These are phyloP conservation scores for Cetonia aurata DNA, from an alignment of 2,888 invertebrate species.

Conservation along the genomic window DNA sequence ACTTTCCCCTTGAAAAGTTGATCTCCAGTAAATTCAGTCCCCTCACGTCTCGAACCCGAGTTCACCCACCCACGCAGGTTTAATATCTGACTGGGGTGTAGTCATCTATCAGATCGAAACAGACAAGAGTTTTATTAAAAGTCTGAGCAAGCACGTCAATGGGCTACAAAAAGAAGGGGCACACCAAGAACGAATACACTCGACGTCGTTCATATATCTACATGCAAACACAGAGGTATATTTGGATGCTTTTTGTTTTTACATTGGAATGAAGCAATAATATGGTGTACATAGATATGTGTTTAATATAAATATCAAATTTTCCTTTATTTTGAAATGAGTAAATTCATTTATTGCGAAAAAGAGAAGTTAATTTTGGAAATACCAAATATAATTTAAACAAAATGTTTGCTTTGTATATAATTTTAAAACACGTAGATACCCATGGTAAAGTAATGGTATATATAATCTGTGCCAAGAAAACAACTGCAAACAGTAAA, in stretches of 20 bases:
- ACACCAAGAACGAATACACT: conserved; percentile 38
- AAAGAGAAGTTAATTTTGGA: too few relatives aligned
- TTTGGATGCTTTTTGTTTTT: background rate
- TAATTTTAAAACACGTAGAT: too few relatives aligned
- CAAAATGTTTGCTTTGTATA: too few relatives aligned
- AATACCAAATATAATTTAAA: too few relatives aligned
- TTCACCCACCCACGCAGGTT: conserved; percentile 57
- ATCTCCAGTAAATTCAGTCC: conserved; percentile 57
- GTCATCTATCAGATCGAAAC: conserved; percentile 71
- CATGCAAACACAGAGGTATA: conserved; percentile 23
- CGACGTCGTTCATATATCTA: conserved; percentile 28
- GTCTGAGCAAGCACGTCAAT: conserved; percentile 68
- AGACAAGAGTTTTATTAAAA: conserved; percentile 72
- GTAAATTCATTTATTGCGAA: too few relatives aligned
- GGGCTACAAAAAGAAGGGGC: conserved; percentile 52
- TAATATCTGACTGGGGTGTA: conserved; percentile 70
- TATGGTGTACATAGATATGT: too few relatives aligned
- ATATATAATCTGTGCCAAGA: too few relatives aligned
- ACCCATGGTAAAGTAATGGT: too few relatives aligned
- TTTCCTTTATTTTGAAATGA: too few relatives aligned
- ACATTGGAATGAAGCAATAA: conserved; percentile 3
- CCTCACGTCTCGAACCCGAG: conserved; percentile 49
- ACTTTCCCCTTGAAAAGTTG: conserved; percentile 59
- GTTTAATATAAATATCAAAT: too few relatives aligned
- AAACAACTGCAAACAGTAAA: too few relatives aligned